These are phyloP conservation scores for Tethya wilhelma DNA, from an alignment of 37 sponge, comb jelly and placozoan genomes.

Conservation along the genomic window DNA sequence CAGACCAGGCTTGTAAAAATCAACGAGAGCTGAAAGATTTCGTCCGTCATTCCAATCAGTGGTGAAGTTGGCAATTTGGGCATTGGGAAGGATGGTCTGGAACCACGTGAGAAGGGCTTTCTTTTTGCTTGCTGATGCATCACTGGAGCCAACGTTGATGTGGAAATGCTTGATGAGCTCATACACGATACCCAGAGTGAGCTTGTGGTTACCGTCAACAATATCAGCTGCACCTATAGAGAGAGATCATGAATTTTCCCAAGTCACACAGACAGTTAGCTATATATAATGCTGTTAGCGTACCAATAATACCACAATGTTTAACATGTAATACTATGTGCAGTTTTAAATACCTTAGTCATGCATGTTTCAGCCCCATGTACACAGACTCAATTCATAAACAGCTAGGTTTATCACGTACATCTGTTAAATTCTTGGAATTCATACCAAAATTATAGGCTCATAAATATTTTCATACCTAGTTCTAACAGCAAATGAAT, in stretches of 20 bases:
- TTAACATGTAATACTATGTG: too few relatives aligned
- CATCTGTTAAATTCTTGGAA: too few relatives aligned
- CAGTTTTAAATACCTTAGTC: background rate
- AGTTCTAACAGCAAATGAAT: too few relatives aligned
- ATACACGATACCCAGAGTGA: slow-evolving; percentile 50
- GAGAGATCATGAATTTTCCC: background rate
- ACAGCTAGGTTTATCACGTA: too few relatives aligned
- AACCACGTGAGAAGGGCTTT: slow-evolving; percentile 57
- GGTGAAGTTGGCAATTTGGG: slow-evolving; percentile 50
- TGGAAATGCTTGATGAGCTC: slow-evolving; percentile 51
- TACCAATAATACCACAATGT: too few relatives aligned
- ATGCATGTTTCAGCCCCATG: background rate
- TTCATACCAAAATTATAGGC: too few relatives aligned
- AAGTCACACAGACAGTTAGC: too few relatives aligned
- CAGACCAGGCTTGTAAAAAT: slow-evolving; percentile 72
- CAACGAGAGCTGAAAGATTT: slow-evolving; percentile 57
- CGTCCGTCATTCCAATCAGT: slow-evolving; percentile 76
- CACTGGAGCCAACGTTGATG: background rate
- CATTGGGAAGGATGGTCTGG: slow-evolving; percentile 40
- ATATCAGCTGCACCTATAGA: slow-evolving; percentile 56
- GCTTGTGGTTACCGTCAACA: slow-evolving; percentile 63
- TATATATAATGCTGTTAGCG: too few relatives aligned
- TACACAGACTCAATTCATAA: too few relatives aligned
- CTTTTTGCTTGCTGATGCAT: background rate
- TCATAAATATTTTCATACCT: too few relatives aligned